Conservation (phyloP, 2,888 invertebrate genomes). For the Drosophila putrida region DNA sequence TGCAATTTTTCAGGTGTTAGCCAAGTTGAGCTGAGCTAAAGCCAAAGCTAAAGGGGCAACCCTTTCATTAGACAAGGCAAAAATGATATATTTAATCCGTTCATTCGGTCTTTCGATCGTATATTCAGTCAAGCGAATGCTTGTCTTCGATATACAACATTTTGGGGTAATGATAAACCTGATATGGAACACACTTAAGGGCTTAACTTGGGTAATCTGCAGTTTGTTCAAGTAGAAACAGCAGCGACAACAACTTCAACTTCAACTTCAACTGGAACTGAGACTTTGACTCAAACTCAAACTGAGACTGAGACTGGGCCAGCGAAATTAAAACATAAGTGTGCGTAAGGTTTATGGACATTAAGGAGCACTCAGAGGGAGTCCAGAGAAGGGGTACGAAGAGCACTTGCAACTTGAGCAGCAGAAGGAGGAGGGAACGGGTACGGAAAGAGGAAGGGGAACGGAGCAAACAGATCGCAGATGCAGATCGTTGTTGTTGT, state of each 20-base stretch:
- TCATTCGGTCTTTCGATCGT: slow-evolving; percentile 47
- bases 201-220: slow-evolving; percentile 81
- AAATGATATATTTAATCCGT: slow-evolving; percentile 82
- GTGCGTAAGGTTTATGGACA: slow-evolving; percentile 37
- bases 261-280: slow-evolving; percentile 29
- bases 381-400: slow-evolving; percentile 6
- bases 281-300: slow-evolving; percentile 37
- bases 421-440: not conserved
- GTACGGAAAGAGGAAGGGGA: not conserved
- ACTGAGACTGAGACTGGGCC: slow-evolving; percentile 47
- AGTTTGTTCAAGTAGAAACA: slow-evolving; percentile 74
- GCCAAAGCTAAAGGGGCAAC: slow-evolving; percentile 46
- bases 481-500: slow-evolving; percentile 57
- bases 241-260: slow-evolving; percentile 51
- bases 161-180: slow-evolving; percentile 71
- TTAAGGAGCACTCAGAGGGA: slow-evolving; percentile 19
- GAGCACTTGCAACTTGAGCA: slow-evolving; percentile 33
- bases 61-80: slow-evolving; percentile 74
- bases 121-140: slow-evolving; percentile 61
- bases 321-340: slow-evolving; percentile 71
- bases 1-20: slow-evolving; percentile 79
- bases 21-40: slow-evolving; percentile 40
- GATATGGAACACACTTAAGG: slow-evolving; percentile 81
- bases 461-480: slow-evolving; percentile 57
- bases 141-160: slow-evolving; percentile 57